Conservation (phyloP, 1,140 invertebrate species). For the Gonatopus flavifemur region DNA sequence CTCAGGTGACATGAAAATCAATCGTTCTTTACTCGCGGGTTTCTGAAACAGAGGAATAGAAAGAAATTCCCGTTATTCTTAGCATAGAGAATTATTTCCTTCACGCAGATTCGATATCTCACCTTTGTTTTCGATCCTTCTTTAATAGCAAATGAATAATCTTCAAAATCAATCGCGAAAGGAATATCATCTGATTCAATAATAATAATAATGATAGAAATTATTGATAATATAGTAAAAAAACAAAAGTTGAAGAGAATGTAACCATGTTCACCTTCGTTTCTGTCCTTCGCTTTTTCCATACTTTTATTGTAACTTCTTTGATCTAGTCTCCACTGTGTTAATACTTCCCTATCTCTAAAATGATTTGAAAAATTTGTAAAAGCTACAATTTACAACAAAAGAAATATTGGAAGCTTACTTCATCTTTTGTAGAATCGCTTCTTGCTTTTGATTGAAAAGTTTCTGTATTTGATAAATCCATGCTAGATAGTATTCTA, state of each 20-base stretch:
- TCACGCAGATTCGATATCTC: constrained; percentile 2
- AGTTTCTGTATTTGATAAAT: constrained; percentile 34
- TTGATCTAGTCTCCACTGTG: constrained; percentile 37
- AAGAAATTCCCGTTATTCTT: constrained; percentile 3
- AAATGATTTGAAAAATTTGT: too few relatives aligned
- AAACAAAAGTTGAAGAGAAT: too few relatives aligned
- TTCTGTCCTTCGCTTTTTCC: constrained; percentile 34
- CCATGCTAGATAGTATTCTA: constrained; percentile 26
- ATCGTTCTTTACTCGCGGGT: not conserved
- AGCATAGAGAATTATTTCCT: constrained; percentile 4
- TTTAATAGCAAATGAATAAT: constrained; percentile 17
- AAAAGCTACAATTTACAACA: constrained; percentile 6
- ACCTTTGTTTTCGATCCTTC: constrained; percentile 20
- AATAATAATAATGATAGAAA: not conserved
- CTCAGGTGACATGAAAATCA: constrained; percentile 12
- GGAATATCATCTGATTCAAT: constrained; percentile 33
- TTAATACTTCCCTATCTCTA: constrained; percentile 34
- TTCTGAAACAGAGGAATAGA: constrained; percentile 16
- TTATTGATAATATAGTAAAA: not conserved
- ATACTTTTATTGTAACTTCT: constrained; percentile 37
- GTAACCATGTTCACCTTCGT: constrained; percentile 32
- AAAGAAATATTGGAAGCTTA: constrained; percentile 23
- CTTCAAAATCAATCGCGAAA: constrained; percentile 28
- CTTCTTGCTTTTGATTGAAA: constrained; percentile 26
- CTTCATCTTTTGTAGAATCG: constrained; percentile 38